These are phyloP conservation scores for Ahaetulla prasina DNA, from an alignment of 2,113 vertebrate genomes.

Conservation along the genomic window DNA sequence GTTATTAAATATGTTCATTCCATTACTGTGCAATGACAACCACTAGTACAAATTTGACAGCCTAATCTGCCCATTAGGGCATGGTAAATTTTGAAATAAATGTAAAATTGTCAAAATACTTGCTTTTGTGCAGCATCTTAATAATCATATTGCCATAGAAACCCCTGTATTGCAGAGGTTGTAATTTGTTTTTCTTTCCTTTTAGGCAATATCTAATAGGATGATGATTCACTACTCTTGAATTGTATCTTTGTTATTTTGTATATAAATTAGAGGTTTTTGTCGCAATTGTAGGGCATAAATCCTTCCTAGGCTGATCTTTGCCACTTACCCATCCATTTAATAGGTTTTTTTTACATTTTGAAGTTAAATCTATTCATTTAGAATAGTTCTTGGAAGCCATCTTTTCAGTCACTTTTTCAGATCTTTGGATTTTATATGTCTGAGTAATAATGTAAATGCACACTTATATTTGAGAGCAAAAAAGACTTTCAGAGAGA, in stretches of 20 bases:
- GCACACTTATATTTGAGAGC: not conserved
- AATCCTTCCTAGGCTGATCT: not conserved
- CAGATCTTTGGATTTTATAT: not conserved
- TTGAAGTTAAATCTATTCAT: not conserved
- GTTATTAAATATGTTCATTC: not conserved
- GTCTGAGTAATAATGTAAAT: not conserved
- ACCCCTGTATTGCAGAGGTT: slow-evolving; percentile 30
- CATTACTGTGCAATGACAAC: not conserved
- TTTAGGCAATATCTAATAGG: slow-evolving; percentile 11
- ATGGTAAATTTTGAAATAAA: not conserved
- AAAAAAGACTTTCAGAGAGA: not conserved
- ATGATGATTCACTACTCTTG: not conserved
- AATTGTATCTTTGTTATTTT: not conserved
- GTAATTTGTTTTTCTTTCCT: slow-evolving; percentile 25
- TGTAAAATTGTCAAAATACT: slow-evolving; percentile 22
- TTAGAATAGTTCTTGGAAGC: not conserved
- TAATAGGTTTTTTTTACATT: not conserved
- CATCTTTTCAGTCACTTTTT: not conserved
- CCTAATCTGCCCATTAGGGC: slow-evolving; percentile 4
- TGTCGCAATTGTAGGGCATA: not conserved
- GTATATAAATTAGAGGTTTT: not conserved
- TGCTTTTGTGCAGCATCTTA: slow-evolving; percentile 14
- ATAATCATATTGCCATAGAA: slow-evolving; percentile 32
- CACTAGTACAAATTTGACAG: slow-evolving; percentile 1
- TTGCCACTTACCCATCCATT: not conserved